Evolutionary conservation across 2,113 vertebrate genomes (phyloP).

Genomic region (Aix galericulata): DNA sequence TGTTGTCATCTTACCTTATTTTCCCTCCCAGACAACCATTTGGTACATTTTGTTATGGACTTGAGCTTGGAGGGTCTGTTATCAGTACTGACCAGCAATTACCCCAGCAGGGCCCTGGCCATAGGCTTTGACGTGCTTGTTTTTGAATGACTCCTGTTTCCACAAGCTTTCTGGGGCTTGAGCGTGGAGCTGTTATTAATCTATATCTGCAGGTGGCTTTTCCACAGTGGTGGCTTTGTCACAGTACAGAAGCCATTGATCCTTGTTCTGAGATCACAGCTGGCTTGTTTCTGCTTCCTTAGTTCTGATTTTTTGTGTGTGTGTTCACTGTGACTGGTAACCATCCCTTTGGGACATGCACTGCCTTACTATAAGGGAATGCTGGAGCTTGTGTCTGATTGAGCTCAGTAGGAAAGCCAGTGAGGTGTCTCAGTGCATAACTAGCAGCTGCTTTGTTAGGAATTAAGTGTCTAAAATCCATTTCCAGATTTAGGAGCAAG

Average conservation of each 20-base stretch:
- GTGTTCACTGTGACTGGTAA: not conserved
- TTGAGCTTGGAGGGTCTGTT: not conserved
- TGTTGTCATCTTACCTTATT: not conserved
- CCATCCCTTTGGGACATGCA: not conserved
- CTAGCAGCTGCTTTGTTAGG: not conserved
- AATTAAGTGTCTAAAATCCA: not conserved
- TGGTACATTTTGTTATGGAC: accelerated
- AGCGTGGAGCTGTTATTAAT: not conserved
- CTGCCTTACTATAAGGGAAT: too few species aligned
- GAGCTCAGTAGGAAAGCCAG: not conserved
- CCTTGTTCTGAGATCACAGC: not conserved
- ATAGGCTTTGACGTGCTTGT: not conserved
- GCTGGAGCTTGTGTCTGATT: not conserved
- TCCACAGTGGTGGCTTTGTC: not conserved
- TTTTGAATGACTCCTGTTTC: not conserved
- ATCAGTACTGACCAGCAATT: not conserved
- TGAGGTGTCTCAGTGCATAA: not conserved
- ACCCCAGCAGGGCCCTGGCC: not conserved
- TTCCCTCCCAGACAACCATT: not conserved
- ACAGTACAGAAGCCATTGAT: not conserved
- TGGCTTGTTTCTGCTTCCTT: not conserved
- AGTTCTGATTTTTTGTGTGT: not conserved
- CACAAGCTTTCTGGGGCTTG: too few species aligned
- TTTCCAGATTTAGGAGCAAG: not conserved
- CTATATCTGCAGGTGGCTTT: not conserved